A percentile compares a stretch with the other conserved stretches of the same genome.
Evolutionary conservation across 2,888 invertebrate genomes (phyloP).

Genomic region (Dolichomitus sp.): DNA sequence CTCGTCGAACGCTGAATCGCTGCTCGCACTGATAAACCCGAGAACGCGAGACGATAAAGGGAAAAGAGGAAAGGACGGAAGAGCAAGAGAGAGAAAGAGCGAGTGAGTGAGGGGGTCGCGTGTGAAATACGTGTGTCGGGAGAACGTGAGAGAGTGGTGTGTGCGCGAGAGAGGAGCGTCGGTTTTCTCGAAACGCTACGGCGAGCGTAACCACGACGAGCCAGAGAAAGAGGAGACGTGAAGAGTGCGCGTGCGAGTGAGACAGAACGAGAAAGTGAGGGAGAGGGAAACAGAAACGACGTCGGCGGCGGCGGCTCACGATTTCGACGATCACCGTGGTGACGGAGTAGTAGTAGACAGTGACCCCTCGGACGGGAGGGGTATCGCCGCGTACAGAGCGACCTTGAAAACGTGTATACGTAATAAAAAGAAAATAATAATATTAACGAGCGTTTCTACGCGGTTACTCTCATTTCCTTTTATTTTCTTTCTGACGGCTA

Average conservation of each 20-base stretch:
- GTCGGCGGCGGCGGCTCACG: conserved; percentile 50
- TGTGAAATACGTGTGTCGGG: conserved; percentile 12
- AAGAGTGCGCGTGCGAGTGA: conserved; percentile 11
- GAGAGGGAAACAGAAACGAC: conserved; percentile 33
- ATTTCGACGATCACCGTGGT: conserved; percentile 66
- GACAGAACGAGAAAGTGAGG: conserved; percentile 21
- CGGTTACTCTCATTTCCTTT: neutral
- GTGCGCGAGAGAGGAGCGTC: conserved; percentile 54
- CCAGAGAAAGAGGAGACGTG: neutral
- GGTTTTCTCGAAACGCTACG: conserved; percentile 55
- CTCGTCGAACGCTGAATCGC: conserved; percentile 67
- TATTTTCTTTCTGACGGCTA: neutral
- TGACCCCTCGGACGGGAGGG: conserved; percentile 70
- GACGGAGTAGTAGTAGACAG: conserved; percentile 66
- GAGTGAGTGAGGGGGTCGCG: conserved; percentile 11
- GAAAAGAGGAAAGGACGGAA: neutral
- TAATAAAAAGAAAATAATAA: conserved; percentile 51
- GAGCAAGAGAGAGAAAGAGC: conserved; percentile 18
- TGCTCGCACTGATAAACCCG: conserved; percentile 19
- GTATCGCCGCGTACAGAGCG: conserved; percentile 70
- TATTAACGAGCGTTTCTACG: neutral
- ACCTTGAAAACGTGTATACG: conserved; percentile 74
- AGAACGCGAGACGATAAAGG: conserved; percentile 11
- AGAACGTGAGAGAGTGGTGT: conserved; percentile 22
- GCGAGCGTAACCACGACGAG: conserved; percentile 8